Conservation (phyloP, 1,140 invertebrate genomes). For the Antheraea pernyi region DNA sequence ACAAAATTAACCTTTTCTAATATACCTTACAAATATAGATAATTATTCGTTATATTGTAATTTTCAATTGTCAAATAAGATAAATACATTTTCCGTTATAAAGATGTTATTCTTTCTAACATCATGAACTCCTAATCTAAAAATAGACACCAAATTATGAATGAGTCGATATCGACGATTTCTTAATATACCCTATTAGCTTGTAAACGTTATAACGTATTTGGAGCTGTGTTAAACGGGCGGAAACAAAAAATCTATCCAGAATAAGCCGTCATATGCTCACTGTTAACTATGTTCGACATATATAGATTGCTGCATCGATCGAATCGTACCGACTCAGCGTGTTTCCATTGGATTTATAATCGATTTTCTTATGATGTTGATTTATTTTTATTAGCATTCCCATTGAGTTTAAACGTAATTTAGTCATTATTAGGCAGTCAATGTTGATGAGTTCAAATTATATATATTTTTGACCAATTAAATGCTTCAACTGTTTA, state of each 20-base stretch:
- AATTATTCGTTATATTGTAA: too few relatives aligned
- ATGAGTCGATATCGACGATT: not conserved
- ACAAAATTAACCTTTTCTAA: too few relatives aligned
- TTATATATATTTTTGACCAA: too few relatives aligned
- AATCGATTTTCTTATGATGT: conserved; percentile 1
- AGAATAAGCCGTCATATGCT: conserved; percentile 43
- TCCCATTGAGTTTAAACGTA: not conserved
- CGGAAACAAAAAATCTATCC: conserved; percentile 41
- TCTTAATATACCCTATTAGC: not conserved
- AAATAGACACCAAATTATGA: not conserved
- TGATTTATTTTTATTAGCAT: not conserved
- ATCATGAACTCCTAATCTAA: not conserved
- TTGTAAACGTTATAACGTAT: not conserved
- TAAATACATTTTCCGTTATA: not conserved
- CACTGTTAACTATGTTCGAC: conserved; percentile 49
- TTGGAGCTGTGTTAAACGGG: conserved; percentile 34
- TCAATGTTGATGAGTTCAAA: too few relatives aligned
- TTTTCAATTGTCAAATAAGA: too few relatives aligned
- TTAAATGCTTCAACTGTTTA: too few relatives aligned
- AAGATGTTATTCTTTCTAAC: not conserved
- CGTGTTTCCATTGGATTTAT: conserved; percentile 30
- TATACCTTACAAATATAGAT: too few relatives aligned
- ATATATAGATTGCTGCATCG: conserved; percentile 31
- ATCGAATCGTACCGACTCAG: conserved; percentile 21
- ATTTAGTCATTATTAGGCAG: too few relatives aligned